Evolutionary conservation across 1,140 invertebrate genomes (phyloP).

Genomic region (Diorhabda elongata): DNA sequence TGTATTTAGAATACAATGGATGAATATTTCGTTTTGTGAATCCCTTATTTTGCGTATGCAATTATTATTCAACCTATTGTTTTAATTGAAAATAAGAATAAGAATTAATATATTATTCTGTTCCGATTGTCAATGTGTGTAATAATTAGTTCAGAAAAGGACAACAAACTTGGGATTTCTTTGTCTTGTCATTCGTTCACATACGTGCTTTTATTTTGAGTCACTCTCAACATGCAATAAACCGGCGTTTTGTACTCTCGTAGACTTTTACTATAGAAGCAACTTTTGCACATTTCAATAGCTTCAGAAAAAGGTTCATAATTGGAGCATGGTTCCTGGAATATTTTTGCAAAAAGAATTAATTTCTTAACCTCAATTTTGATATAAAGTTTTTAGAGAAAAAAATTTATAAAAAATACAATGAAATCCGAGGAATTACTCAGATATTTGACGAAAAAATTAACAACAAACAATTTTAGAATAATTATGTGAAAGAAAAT

Average conservation of each 20-base stretch:
- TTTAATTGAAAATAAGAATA: slow-evolving; percentile 25
- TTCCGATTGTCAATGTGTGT: slow-evolving; percentile 23
- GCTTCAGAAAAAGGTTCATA: too few relatives aligned
- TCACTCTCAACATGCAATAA: slow-evolving; percentile 2
- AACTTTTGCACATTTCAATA: background rate
- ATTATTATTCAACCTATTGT: slow-evolving; percentile 22
- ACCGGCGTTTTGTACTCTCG: background rate
- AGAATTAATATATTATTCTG: slow-evolving; percentile 25
- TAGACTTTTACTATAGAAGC: background rate
- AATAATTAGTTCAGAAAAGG: slow-evolving; percentile 23
- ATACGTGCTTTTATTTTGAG: slow-evolving; percentile 10
- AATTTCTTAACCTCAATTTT: too few relatives aligned
- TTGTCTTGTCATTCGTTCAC: slow-evolving; percentile 10
- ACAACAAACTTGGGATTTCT: slow-evolving; percentile 15
- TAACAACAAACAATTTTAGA: too few relatives aligned
- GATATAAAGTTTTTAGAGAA: too few relatives aligned
- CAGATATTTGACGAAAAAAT: too few relatives aligned
- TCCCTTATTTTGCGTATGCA: slow-evolving; percentile 20
- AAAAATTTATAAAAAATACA: too few relatives aligned
- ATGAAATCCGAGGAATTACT: too few relatives aligned
- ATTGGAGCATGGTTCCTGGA: too few relatives aligned
- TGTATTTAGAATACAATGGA: slow-evolving; percentile 21
- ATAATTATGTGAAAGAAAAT: too few relatives aligned
- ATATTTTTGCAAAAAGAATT: too few relatives aligned
- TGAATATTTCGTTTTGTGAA: slow-evolving; percentile 21